Conservation (phyloP, 1,140 invertebrate genomes). For the Streblospio benedicti region DNA sequence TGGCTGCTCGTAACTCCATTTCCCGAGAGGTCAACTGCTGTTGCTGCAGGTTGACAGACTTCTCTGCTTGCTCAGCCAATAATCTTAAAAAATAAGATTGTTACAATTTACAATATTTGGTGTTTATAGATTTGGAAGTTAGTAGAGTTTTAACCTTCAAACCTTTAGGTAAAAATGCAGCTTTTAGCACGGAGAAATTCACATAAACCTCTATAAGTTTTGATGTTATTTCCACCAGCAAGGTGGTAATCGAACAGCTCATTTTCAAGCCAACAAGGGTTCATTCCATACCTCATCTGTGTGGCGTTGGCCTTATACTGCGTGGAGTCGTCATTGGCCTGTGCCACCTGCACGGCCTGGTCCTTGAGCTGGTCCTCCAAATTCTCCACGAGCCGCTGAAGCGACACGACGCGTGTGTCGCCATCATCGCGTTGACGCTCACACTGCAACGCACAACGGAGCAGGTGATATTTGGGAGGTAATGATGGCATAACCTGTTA, state of each 20-base stretch:
- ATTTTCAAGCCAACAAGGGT: too few species aligned
- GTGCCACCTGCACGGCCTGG: conserved; percentile 26
- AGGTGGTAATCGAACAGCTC: too few species aligned
- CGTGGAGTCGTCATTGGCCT: conserved; percentile 30
- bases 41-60: conserved; percentile 34
- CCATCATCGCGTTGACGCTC: conserved; percentile 36
- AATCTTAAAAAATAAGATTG: conserved; percentile 27
- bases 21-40: conserved; percentile 32
- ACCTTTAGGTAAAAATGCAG: too few species aligned
- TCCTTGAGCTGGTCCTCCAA: conserved; percentile 38
- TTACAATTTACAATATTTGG: too few species aligned
- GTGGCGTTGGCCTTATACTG: conserved; percentile 33
- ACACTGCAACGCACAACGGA: conserved; percentile 21
- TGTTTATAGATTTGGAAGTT: too few species aligned
- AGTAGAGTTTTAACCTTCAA: too few species aligned
- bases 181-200: too few species aligned
- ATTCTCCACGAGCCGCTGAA: conserved; percentile 32
- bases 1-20: conserved; percentile 29
- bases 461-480: too few species aligned
- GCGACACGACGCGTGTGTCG: conserved; percentile 24
- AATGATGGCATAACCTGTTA: too few species aligned
- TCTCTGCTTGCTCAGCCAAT: conserved; percentile 41
- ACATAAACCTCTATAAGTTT: too few species aligned
- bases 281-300: conserved; percentile 40
- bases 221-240: too few species aligned